Evolutionary conservation across 2,113 vertebrate genomes (phyloP).

Genomic region (Strix aluco): DNA sequence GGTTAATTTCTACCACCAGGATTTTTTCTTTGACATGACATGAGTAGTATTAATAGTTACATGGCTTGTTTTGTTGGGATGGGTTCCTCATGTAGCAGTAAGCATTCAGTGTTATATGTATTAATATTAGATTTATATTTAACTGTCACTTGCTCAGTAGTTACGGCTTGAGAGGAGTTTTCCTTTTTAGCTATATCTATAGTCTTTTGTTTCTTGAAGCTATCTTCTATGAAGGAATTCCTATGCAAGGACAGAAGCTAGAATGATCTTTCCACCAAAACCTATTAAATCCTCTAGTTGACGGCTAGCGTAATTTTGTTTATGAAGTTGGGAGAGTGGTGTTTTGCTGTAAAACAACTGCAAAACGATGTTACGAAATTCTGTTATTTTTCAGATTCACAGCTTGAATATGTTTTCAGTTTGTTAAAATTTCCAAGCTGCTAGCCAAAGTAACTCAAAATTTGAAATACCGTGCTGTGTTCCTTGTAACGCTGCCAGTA

Average conservation of each 20-base stretch:
- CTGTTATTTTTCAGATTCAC: slow-evolving; percentile 45
- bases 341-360: background rate
- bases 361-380: slow-evolving; percentile 43
- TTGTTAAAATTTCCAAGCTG: slow-evolving; percentile 58
- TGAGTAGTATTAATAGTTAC: background rate
- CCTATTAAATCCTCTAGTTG: background rate
- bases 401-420: slow-evolving; percentile 56
- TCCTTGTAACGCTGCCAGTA: slow-evolving; percentile 28
- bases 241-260: background rate
- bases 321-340: background rate
- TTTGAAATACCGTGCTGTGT: slow-evolving; percentile 3
- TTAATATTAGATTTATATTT: background rate
- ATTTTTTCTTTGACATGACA: background rate
- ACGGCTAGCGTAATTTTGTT: background rate
- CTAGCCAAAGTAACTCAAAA: slow-evolving; percentile 56
- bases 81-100: background rate
- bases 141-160: background rate
- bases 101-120: background rate
- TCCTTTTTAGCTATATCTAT: background rate
- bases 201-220: background rate
- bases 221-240: background rate
- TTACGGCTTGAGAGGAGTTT: background rate
- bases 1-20: background rate
- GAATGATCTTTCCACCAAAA: background rate
- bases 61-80: background rate